A percentile compares a stretch with the other conserved stretches of the same genome.
Conservation (phyloP, 2,113 vertebrate genomes). For the Hirundichthys speculiger region DNA sequence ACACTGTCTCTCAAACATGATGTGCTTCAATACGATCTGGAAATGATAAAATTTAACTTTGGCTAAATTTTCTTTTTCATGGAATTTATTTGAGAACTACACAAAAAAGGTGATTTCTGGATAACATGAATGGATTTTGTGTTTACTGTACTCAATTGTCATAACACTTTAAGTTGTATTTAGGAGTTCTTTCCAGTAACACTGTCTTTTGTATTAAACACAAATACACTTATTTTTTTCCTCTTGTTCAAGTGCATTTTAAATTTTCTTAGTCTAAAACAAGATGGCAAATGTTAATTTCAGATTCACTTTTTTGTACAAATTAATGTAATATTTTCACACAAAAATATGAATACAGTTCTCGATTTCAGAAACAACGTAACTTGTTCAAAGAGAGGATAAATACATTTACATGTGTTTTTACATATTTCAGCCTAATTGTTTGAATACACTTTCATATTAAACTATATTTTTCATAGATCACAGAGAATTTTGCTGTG, state of each 20-base stretch:
- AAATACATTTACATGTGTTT: too few relatives aligned
- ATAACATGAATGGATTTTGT: slow-evolving; percentile 1
- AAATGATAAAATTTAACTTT: slow-evolving; percentile 67
- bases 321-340: too few relatives aligned
- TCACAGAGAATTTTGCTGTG: slow-evolving; percentile 14
- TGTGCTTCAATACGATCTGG: slow-evolving; percentile 63
- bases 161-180: slow-evolving; percentile 4
- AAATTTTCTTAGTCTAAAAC: neutral
- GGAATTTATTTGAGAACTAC: slow-evolving; percentile 42
- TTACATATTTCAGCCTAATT: too few relatives aligned
- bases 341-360: too few relatives aligned
- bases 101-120: slow-evolving; percentile 8
- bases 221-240: slow-evolving; percentile 3
- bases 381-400: too few relatives aligned
- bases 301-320: slow-evolving; percentile 46
- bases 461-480: slow-evolving; percentile 65
- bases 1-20: slow-evolving; percentile 68
- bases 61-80: slow-evolving; percentile 54
- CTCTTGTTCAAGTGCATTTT: slow-evolving; percentile 7
- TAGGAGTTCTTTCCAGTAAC: slow-evolving; percentile 1
- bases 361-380: too few relatives aligned
- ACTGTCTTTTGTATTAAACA: slow-evolving; percentile 48
- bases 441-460: slow-evolving; percentile 46
- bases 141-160: slow-evolving; percentile 18
- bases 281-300: slow-evolving; percentile 21